Conservation (phyloP, 2,888 invertebrate species). For the Tetropium fuscum region DNA sequence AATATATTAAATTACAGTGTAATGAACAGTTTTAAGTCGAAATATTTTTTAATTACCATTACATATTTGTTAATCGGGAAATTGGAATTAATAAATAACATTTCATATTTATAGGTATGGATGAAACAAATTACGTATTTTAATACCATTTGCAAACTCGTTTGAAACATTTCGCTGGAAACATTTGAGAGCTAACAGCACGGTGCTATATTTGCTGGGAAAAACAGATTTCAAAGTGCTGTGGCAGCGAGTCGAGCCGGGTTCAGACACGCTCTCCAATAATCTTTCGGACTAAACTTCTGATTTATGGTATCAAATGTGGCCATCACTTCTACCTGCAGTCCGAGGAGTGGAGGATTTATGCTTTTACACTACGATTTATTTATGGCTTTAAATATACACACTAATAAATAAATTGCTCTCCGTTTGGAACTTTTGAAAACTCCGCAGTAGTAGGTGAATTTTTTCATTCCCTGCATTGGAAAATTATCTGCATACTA, state of each 20-base stretch:
- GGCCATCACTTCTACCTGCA: conserved; percentile 42
- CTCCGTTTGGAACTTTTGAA: conserved; percentile 1
- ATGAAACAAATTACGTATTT: background rate
- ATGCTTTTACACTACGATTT: conserved; percentile 26
- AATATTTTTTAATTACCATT: no score
- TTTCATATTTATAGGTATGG: no score
- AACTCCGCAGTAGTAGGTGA: conserved; percentile 9
- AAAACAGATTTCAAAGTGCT: conserved; percentile 17
- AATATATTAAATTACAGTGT: no score
- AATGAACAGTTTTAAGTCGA: no score
- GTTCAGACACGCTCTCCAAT: conserved; percentile 28
- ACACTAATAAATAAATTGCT: conserved; percentile 27
- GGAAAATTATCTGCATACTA: no score
- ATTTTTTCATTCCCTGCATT: no score
- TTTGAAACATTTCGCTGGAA: no score
- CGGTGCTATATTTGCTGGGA: conserved; percentile 5
- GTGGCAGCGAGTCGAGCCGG: conserved; percentile 15
- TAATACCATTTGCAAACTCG: no score
- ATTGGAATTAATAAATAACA: no score
- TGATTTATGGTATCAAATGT: conserved; percentile 42
- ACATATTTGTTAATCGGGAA: no score
- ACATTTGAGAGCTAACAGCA: background rate
- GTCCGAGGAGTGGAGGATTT: conserved; percentile 27
- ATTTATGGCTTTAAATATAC: conserved; percentile 11
- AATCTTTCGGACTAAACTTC: conserved; percentile 42